Evolutionary conservation across 1,140 invertebrate genomes (phyloP).

Genomic region (Tribolium madens): DNA sequence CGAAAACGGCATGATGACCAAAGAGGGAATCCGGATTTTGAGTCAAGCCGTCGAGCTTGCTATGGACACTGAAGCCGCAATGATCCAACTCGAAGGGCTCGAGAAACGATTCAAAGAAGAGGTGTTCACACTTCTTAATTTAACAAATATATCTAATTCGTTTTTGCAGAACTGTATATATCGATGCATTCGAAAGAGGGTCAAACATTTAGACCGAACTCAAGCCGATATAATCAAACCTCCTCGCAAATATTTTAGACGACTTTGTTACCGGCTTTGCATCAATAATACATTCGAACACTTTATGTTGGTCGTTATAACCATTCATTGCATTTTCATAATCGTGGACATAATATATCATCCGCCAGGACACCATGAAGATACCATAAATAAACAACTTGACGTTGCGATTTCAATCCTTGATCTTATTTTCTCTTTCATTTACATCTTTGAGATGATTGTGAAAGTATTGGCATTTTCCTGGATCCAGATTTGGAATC

Average conservation of each 20-base stretch:
- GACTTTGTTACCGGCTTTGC: neutral
- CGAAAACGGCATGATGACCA: constrained; percentile 67
- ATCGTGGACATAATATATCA: neutral
- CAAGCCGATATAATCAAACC: neutral
- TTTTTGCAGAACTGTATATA: neutral
- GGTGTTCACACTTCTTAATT: neutral
- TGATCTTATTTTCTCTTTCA: neutral
- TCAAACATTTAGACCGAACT: neutral
- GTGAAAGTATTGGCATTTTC: constrained; percentile 30
- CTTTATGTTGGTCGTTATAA: constrained; percentile 2
- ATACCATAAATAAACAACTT: no score
- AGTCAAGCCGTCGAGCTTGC: constrained; percentile 66
- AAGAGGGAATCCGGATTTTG: constrained; percentile 65
- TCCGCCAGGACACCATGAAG: neutral
- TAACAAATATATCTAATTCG: neutral
- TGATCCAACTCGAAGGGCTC: constrained; percentile 64
- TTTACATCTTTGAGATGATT: constrained; percentile 5
- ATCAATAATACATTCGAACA: constrained; percentile 13
- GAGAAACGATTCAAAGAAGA: constrained; percentile 4
- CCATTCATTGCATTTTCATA: neutral
- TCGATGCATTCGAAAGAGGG: neutral
- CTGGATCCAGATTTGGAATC: constrained; percentile 2
- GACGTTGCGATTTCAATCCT: neutral
- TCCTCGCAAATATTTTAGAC: constrained; percentile 3
- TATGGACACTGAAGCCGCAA: constrained; percentile 62